phyloP scores from a whole-genome alignment of 2,888 invertebrate species.

The Ariolimax columbianus region DNA sequence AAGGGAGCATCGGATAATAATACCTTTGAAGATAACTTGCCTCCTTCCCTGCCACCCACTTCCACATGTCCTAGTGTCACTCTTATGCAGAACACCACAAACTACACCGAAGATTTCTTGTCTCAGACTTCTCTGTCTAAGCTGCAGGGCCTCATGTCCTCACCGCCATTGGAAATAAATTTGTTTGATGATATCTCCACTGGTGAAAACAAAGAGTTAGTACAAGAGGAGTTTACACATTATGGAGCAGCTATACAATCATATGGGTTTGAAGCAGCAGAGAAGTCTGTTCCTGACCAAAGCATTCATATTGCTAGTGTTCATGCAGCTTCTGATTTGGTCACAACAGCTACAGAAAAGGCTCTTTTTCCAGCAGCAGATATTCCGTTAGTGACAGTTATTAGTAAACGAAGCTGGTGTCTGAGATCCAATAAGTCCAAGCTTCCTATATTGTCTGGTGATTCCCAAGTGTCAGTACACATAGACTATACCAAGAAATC shows the following conservation, averaged over 20 bases:
- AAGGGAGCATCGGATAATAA: background rate
- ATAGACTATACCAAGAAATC: background rate
- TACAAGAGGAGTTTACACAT: background rate
- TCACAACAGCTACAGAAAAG: background rate
- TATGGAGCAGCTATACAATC: background rate
- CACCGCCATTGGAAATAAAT: slow-evolving; percentile 39
- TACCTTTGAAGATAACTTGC: background rate
- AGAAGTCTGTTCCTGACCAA: background rate
- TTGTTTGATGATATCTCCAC: slow-evolving; percentile 26
- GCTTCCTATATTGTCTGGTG: slow-evolving; percentile 32
- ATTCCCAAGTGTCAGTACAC: background rate
- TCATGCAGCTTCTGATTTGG: background rate
- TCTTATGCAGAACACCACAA: slow-evolving; percentile 14
- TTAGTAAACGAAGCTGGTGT: slow-evolving; percentile 49
- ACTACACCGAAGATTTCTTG: slow-evolving; percentile 19
- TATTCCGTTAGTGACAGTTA: background rate
- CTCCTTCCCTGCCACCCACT: slow-evolving; percentile 16
- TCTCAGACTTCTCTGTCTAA: slow-evolving; percentile 25
- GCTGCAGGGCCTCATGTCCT: slow-evolving; percentile 32
- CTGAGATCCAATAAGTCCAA: slow-evolving; percentile 37
- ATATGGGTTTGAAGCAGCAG: background rate
- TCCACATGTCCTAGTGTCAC: slow-evolving; percentile 25
- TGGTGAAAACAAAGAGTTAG: background rate
- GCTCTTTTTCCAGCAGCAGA: background rate
- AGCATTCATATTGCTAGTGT: background rate